Evolutionary conservation across 2,113 vertebrate species (phyloP), one percentile per base, ranked within the genome.

Genomic region (Anas platyrhynchos): DNA sequence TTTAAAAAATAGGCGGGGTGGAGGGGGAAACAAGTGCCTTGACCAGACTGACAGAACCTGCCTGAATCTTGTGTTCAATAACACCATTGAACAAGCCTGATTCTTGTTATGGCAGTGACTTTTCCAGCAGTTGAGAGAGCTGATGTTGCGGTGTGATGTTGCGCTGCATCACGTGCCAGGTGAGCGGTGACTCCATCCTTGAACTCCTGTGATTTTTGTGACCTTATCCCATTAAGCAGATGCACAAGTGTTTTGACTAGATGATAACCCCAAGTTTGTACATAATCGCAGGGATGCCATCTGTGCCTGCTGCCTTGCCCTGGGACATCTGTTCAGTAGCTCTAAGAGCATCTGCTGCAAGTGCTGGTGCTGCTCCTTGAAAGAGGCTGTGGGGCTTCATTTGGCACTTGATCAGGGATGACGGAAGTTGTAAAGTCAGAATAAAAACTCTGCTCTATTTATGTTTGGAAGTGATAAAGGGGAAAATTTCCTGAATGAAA

Each of bases 291-390:
- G 77, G 54, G 89, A 61, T 89, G 93, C 93, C 95, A 93, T 97
- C 94, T 97, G 96, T 93, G 94, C 95, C 89, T 93, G 77, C 93
- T 97, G 91, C 81, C 91, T 89, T 96, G 96, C 94, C 93, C 94
- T 89, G 94, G 89, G 95, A 95, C 96, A 97, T 97, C 94, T 96
- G 95, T 72, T 96, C 84, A 76, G 89, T 91, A 87, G 91, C 86
- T 95, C 66, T 62, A 25, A 76, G 84, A 96, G 93, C 96, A 93
- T 94, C 94, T 97, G 96, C 89, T 82, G 0, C 50, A 50, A 96
- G 84, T 82, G 58, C 81, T 95, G 95, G 77, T 96, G 74, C 89
- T 87, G 81, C 81, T 97, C 66, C 91, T 92, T 72, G 38, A 41
- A 78, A 87, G 93, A 82, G 89, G 74, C 94, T 87, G 69, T 84